Base-by-base conservation (phyloP, 2,888 invertebrate species). In the Eudasyphora cyanicolor region DNA sequence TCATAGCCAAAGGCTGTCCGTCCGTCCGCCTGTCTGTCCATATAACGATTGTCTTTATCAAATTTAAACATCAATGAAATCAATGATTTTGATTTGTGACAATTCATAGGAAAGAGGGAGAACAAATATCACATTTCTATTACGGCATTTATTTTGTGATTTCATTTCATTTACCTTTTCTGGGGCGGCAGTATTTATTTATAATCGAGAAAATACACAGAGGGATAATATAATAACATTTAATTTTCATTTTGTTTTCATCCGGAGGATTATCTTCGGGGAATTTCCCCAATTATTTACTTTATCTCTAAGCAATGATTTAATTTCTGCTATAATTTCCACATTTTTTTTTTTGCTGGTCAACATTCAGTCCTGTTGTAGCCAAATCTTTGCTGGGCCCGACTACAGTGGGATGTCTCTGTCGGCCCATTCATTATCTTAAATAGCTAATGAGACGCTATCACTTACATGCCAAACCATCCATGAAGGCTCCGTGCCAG, bases 401-500 rank as follows among this genome's bases (percentile, higher is more conserved):
- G 32, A 4, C 4, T 8, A 8, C 32, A 6, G 32, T 32, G 5
- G 4, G 32, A 4, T 32, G n/a, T n/a, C 27, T 0, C 14, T 27
- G 27, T 54, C 27, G n/a, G n/a, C n/a, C n/a, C 42, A 24, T n/a
- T 67, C 24, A 67, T 67, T 38, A 21, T 12, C 14, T 42, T 42
- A 67, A 67, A 24, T 42, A 19, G 8, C 32, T 64, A 64, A 64
- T 64, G 64, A 64, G 19, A 19, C 64, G 17, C 38, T 19, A 27
- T 57, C 27, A 57, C 60, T 60, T 60, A n/a, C 45, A 45, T 7
- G 12, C 38, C 38, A 38, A 2, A 38, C 38, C 38, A 14, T n/a
- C n/a, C n/a, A 2, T n/a, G n/a, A n/a, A n/a, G n/a, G n/a, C 45
- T 6, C n/a, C n/a, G n/a, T 45, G 29, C 60, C 60, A 32, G 27